phyloP scores from a whole-genome alignment of 2,797 vertebrate genomes.

The Synaphobranchus kaupii region DNA sequence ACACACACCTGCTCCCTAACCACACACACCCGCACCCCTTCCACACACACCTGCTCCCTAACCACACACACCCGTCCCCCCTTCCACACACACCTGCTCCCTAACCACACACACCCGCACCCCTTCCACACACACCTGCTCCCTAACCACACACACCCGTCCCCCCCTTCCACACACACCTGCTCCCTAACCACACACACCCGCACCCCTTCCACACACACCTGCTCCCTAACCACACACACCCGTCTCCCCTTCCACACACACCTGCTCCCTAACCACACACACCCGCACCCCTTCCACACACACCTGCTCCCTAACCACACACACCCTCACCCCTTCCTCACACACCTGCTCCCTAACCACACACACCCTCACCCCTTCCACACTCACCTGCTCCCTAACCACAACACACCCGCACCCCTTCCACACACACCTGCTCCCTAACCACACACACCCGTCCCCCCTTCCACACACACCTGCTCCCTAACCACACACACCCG shows the following conservation, averaged over 20 bases:
- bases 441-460: neutral
- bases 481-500: too few relatives aligned
- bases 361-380: too few relatives aligned
- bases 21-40: too few relatives aligned
- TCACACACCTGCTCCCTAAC: neutral
- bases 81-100: neutral
- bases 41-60: neutral
- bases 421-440: too few relatives aligned
- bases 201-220: neutral
- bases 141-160: too few relatives aligned
- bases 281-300: too few relatives aligned
- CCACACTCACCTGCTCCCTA: neutral
- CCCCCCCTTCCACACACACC: too few relatives aligned
- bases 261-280: neutral
- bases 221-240: too few relatives aligned
- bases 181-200: too few relatives aligned
- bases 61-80: neutral
- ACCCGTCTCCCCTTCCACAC: neutral
- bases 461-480: neutral
- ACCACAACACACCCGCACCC: too few relatives aligned
- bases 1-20: neutral
- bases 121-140: neutral
- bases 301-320: neutral
- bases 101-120: too few relatives aligned
- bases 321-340: neutral